phyloP scores from a whole-genome alignment of 2,888 invertebrate genomes.

The Oegoconia quadripuncta region DNA sequence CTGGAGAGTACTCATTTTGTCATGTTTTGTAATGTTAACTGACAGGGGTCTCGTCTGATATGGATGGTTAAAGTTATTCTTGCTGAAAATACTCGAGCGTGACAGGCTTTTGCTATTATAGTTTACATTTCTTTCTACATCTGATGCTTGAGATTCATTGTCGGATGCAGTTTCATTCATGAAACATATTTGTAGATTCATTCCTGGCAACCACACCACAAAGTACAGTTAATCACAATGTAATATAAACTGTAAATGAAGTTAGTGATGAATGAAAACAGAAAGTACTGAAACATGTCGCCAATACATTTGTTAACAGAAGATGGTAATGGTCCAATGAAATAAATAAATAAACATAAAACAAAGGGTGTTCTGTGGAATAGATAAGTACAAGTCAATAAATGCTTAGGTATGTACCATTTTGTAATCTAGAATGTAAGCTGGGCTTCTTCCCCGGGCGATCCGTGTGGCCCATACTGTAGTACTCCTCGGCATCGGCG shows the following conservation, averaged over 20 bases:
- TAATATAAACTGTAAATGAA: slow-evolving; percentile 10
- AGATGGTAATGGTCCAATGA: neutral
- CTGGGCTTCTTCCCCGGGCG: slow-evolving; percentile 90
- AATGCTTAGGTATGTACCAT: no score
- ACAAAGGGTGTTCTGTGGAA: no score
- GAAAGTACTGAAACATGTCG: neutral
- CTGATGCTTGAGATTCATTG: slow-evolving; percentile 88
- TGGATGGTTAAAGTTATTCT: slow-evolving; percentile 67
- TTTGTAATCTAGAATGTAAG: slow-evolving; percentile 91
- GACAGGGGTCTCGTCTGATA: slow-evolving; percentile 72
- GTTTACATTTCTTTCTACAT: slow-evolving; percentile 80
- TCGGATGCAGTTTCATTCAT: slow-evolving; percentile 95
- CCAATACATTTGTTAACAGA: neutral
- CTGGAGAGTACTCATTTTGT: slow-evolving; percentile 60
- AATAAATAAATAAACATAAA: neutral
- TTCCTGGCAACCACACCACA: slow-evolving; percentile 80
- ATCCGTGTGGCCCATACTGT: slow-evolving; percentile 79
- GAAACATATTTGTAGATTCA: slow-evolving; percentile 97
- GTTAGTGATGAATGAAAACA: neutral
- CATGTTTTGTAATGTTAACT: slow-evolving; percentile 68
- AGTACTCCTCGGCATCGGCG: slow-evolving; percentile 86
- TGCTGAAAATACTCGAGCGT: slow-evolving; percentile 64
- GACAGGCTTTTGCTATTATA: slow-evolving; percentile 60
- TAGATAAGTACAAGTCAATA: no score
- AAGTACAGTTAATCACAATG: slow-evolving; percentile 28